Conservation (phyloP, 2,797 vertebrate species). For the Acrossocheilus wenchowensis region DNA sequence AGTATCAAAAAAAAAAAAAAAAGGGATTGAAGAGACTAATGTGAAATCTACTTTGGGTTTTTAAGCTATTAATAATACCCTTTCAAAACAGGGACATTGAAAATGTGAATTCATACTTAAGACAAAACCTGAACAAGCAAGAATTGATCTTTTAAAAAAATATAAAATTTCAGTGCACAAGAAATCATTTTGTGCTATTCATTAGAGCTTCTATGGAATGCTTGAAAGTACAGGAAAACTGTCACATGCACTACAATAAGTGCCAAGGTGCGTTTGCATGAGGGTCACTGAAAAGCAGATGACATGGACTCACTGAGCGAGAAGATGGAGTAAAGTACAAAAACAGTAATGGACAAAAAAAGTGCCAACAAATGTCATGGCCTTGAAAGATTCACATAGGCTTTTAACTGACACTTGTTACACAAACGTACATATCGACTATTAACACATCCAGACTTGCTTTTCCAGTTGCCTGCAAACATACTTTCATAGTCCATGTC, state of each 20-base stretch:
- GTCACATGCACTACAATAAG: slow-evolving; percentile 58
- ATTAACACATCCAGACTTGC: slow-evolving; percentile 14
- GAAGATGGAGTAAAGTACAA: not conserved
- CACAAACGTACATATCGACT: not conserved
- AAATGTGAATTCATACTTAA: slow-evolving; percentile 23
- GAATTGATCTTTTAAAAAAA: slow-evolving; percentile 37
- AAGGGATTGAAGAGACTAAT: not conserved
- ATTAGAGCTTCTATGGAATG: slow-evolving; percentile 33
- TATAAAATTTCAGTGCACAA: slow-evolving; percentile 47
- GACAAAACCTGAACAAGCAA: slow-evolving; percentile 15
- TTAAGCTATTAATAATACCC: not conserved
- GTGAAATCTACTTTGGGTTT: not conserved
- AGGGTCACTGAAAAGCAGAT: slow-evolving; percentile 21
- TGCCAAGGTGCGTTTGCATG: slow-evolving; percentile 61
- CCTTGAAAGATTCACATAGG: not conserved
- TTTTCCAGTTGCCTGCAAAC: not conserved
- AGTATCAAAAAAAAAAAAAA: not conserved
- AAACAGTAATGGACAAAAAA: slow-evolving; percentile 11
- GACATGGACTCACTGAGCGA: not conserved
- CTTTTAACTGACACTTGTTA: slow-evolving; percentile 20
- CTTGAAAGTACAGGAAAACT: slow-evolving; percentile 41
- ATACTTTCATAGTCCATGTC: not conserved
- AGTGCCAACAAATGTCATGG: slow-evolving; percentile 3
- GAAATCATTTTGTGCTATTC: slow-evolving; percentile 22
- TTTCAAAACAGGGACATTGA: not conserved